A percentile compares a stretch with the other conserved stretches of the same genome.
These are phyloP conservation scores for Hydraecia micacea DNA, from an alignment of 2,888 invertebrate genomes.

Conservation along the genomic window DNA sequence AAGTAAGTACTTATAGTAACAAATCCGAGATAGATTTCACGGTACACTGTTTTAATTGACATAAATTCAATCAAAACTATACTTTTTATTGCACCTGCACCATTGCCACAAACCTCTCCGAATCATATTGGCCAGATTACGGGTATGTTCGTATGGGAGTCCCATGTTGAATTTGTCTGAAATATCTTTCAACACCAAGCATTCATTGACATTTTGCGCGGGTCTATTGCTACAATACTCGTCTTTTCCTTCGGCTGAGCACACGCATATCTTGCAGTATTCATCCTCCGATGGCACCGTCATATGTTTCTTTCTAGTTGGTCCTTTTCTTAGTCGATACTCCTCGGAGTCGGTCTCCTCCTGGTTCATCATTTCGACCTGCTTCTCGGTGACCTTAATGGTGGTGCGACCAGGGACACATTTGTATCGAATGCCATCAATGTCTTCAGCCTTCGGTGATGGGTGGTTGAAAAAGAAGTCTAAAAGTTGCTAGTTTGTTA, in stretches of 20 bases:
- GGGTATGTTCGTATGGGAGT: constrained; percentile 75
- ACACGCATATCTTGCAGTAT: constrained; percentile 80
- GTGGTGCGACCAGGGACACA: constrained; percentile 83
- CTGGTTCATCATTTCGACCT: neutral
- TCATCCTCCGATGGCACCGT: constrained; percentile 72
- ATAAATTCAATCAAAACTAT: constrained; percentile 2
- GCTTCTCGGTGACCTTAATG: constrained; percentile 68
- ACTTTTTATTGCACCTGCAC: constrained; percentile 68
- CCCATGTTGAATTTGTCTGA: constrained; percentile 65
- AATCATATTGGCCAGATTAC: constrained; percentile 73
- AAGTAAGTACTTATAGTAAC: neutral
- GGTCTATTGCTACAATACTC: constrained; percentile 81
- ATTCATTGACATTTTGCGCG: constrained; percentile 82
- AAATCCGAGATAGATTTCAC: constrained; percentile 20
- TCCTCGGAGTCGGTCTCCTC: constrained; percentile 55
- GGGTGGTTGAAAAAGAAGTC: constrained; percentile 77
- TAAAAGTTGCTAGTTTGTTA: constrained; percentile 64
- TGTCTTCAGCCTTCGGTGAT: constrained; percentile 65
- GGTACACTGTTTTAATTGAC: constrained; percentile 6
- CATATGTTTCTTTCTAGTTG: constrained; percentile 74
- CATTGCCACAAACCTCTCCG: constrained; percentile 78
- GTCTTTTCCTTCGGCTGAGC: constrained; percentile 78
- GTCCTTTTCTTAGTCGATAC: constrained; percentile 10
- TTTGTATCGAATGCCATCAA: constrained; percentile 64
- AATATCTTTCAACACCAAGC: constrained; percentile 72